Evolutionary conservation across 1,140 invertebrate genomes (phyloP).

Genomic region (Brachionus asplanchnoidis): DNA sequence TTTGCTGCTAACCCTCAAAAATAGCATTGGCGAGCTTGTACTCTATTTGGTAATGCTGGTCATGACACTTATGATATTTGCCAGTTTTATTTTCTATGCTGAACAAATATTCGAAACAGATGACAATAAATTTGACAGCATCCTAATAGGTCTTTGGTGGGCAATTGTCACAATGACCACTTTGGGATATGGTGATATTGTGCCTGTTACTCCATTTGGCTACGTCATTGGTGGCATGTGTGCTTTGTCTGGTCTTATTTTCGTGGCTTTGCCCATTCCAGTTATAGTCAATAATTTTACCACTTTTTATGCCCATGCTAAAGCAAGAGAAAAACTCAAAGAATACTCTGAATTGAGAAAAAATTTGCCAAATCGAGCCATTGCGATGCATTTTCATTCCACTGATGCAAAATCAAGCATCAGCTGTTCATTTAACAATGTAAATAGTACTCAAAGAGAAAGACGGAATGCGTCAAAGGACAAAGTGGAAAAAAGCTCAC

Average conservation of each 20-base stretch:
- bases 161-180: constrained; percentile 43
- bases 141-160: constrained; percentile 35
- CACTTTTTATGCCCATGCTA: constrained; percentile 24
- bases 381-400: neutral
- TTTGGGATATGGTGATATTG: constrained; percentile 42
- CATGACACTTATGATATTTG: constrained; percentile 91
- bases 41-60: constrained; percentile 90
- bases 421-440: neutral
- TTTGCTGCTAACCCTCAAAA: constrained; percentile 51
- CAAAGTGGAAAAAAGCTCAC: neutral
- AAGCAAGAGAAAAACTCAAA: constrained; percentile 18
- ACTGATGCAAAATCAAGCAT: constrained; percentile 19
- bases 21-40: constrained; percentile 52
- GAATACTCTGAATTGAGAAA: constrained; percentile 12
- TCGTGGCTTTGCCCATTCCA: constrained; percentile 31
- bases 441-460: neutral
- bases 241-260: constrained; percentile 38
- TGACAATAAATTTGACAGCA: constrained; percentile 38
- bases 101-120: constrained; percentile 63
- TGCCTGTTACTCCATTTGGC: constrained; percentile 22
- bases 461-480: neutral
- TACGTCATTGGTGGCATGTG: constrained; percentile 33
- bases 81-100: constrained; percentile 91
- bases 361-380: constrained; percentile 3
- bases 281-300: constrained; percentile 42